These are phyloP conservation scores for Amphipyra berbera DNA, from an alignment of 2,888 invertebrate species.

Conservation along the genomic window DNA sequence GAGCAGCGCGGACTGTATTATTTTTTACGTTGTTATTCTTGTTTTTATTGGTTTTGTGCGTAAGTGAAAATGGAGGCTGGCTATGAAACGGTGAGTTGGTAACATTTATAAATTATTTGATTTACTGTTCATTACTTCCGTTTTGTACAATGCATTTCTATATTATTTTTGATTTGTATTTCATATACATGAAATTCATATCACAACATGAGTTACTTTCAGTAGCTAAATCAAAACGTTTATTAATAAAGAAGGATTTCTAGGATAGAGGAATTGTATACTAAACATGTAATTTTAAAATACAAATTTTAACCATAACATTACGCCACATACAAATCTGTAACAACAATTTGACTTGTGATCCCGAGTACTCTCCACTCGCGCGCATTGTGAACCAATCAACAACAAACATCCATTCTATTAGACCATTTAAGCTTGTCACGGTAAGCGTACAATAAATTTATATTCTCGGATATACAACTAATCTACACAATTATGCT, in stretches of 20 bases:
- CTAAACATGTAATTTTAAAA: neutral
- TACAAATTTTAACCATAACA: slow-evolving; percentile 1
- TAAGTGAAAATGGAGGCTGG: slow-evolving; percentile 76
- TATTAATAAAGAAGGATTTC: too few relatives aligned
- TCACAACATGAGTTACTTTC: neutral
- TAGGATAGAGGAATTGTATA: too few relatives aligned
- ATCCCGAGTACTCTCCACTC: slow-evolving; percentile 64
- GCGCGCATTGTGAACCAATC: slow-evolving; percentile 85
- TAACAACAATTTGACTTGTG: slow-evolving; percentile 49
- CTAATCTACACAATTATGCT: slow-evolving; percentile 32
- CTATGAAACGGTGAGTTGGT: slow-evolving; percentile 79
- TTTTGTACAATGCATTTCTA: slow-evolving; percentile 16
- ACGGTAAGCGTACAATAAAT: slow-evolving; percentile 75
- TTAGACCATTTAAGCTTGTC: slow-evolving; percentile 83
- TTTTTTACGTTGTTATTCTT: slow-evolving; percentile 76
- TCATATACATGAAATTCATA: neutral
- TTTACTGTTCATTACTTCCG: slow-evolving; percentile 32
- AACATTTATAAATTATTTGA: slow-evolving; percentile 36
- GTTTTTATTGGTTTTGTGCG: slow-evolving; percentile 83
- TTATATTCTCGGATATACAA: slow-evolving; percentile 36
- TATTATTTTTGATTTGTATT: neutral
- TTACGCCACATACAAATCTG: slow-evolving; percentile 31
- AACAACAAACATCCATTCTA: slow-evolving; percentile 76
- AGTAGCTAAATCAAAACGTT: neutral
- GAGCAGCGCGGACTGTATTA: slow-evolving; percentile 82